Conservation (phyloP, 2,888 invertebrate species). For the Euzetes globulus region DNA sequence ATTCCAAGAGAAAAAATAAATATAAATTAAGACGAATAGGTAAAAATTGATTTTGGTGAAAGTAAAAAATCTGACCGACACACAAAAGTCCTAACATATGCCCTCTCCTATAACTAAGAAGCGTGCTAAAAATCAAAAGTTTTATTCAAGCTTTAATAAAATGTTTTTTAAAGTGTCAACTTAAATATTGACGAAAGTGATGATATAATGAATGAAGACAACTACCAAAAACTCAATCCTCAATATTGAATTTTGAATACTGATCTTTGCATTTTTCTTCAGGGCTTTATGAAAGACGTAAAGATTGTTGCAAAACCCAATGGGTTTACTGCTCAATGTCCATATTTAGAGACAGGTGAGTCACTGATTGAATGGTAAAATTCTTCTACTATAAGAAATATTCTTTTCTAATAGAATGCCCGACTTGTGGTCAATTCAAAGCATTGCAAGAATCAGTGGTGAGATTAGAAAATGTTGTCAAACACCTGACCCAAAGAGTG, state of each 20-base stretch:
- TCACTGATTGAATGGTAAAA: conserved; percentile 28
- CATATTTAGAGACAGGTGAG: conserved; percentile 63
- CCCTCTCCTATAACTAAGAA: too few species aligned
- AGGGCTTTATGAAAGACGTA: conserved; percentile 83
- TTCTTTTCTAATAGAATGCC: conserved; percentile 59
- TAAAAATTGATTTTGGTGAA: too few species aligned
- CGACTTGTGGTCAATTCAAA: conserved; percentile 81
- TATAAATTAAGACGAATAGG: too few species aligned
- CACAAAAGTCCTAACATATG: too few species aligned
- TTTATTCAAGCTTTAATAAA: too few species aligned
- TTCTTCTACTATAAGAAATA: neutral
- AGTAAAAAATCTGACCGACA: too few species aligned
- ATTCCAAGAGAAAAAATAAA: too few species aligned
- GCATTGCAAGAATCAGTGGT: conserved; percentile 72
- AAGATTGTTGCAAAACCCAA: conserved; percentile 74
- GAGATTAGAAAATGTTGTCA: conserved; percentile 68
- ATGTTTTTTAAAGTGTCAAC: neutral
- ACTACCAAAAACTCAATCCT: too few species aligned
- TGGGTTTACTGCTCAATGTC: conserved; percentile 78
- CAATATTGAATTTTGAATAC: too few species aligned
- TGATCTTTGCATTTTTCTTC: conserved; percentile 42
- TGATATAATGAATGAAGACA: too few species aligned
- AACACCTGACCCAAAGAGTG: conserved; percentile 76
- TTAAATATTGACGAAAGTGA: too few species aligned
- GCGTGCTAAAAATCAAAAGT: too few species aligned